Percentiles rank a stretch among this genome's conserved stretches.
Conservation (phyloP, 2,888 invertebrate genomes). For the Cephus spinipes region DNA sequence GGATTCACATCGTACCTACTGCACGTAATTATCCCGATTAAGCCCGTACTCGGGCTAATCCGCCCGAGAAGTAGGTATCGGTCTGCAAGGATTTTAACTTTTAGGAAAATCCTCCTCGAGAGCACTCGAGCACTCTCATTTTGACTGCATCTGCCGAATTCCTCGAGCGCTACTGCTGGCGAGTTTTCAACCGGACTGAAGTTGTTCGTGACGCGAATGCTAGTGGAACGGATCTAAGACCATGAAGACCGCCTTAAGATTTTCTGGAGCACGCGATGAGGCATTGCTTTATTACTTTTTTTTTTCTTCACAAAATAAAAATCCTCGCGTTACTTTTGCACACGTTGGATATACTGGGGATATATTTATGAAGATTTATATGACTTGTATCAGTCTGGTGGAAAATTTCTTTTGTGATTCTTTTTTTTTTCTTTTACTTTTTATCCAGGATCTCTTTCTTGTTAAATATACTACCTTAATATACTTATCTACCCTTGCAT, state of each 20-base stretch:
- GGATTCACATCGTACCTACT: too few species aligned
- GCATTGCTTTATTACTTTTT: neutral
- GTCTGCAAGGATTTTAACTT: too few species aligned
- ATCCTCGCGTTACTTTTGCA: neutral
- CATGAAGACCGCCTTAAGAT: neutral
- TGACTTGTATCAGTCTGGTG: neutral
- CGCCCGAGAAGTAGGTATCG: too few species aligned
- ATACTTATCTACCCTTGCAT: neutral
- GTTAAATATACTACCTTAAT: neutral
- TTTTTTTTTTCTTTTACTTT: neutral
- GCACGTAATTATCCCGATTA: too few species aligned
- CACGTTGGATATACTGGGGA: too few species aligned
- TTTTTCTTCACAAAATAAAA: neutral
- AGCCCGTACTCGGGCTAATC: too few species aligned
- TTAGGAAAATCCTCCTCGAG: too few species aligned
- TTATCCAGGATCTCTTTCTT: neutral
- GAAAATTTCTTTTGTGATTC: neutral
- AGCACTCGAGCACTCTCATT: neutral
- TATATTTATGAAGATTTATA: neutral
- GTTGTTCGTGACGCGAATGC: neutral
- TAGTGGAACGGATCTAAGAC: neutral
- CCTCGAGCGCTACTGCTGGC: neutral
- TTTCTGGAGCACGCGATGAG: neutral
- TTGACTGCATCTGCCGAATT: neutral
- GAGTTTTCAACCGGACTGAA: neutral